Conservation (phyloP, 2,113 vertebrate species). For the Herpetotheres cachinnans region DNA sequence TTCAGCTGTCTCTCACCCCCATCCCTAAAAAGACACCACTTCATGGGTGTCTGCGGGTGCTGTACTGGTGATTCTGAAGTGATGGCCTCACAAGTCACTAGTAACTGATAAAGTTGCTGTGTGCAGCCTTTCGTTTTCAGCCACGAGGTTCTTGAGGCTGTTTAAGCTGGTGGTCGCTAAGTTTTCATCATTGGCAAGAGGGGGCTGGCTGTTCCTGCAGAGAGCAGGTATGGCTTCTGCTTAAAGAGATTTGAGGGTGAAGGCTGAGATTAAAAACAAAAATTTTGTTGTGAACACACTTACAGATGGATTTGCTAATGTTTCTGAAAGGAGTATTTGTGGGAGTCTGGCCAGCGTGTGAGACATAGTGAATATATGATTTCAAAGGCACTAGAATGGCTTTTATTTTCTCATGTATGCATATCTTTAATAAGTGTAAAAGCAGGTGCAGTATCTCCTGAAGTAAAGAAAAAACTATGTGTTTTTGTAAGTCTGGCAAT, state of each 20-base stretch:
- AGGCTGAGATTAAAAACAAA: background rate
- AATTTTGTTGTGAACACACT: rapidly evolving
- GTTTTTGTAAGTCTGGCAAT: background rate
- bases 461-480: background rate
- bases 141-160: rapidly evolving
- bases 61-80: rapidly evolving
- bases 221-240: background rate
- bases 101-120: background rate
- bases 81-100: rapidly evolving
- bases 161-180: rapidly evolving
- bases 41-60: rapidly evolving
- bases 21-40: rapidly evolving
- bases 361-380: background rate
- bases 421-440: background rate
- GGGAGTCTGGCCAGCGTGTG: background rate
- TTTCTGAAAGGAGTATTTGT: background rate
- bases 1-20: background rate
- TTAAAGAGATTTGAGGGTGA: rapidly evolving
- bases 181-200: background rate
- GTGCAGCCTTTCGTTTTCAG: background rate
- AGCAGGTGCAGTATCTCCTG: background rate
- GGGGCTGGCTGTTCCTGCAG: background rate
- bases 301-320: background rate
- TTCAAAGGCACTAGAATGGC: background rate
- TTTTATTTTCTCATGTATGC: rapidly evolving